Percentiles rank a stretch among this genome's conserved stretches.
Conservation (phyloP, 2,113 vertebrate genomes). For the mouse (Mus musculus) region GRCm39 chr10:99110001-99110500, state of each 20-base stretch:
- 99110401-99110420: neutral
- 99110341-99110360: neutral
- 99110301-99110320: neutral
- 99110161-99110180: neutral
- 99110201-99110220: neutral
- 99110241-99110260: neutral
- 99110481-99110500: neutral
- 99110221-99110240: neutral
- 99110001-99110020: neutral
- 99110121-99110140: neutral
- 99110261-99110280: neutral
- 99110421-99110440: neutral
- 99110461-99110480: slow-evolving; percentile 18
- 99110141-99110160: neutral
- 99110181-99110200: neutral
- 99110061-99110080: slow-evolving; percentile 20
- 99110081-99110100: neutral
- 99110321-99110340: neutral
- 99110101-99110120: slow-evolving; percentile 35
- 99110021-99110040: neutral
- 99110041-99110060: neutral
- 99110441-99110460: slow-evolving; percentile 19
- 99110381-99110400: neutral
- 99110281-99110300: neutral
- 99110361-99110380: neutral